These are phyloP conservation scores for Cantharis nigra DNA, from an alignment of 2,888 invertebrate genomes.

Conservation along the genomic window DNA sequence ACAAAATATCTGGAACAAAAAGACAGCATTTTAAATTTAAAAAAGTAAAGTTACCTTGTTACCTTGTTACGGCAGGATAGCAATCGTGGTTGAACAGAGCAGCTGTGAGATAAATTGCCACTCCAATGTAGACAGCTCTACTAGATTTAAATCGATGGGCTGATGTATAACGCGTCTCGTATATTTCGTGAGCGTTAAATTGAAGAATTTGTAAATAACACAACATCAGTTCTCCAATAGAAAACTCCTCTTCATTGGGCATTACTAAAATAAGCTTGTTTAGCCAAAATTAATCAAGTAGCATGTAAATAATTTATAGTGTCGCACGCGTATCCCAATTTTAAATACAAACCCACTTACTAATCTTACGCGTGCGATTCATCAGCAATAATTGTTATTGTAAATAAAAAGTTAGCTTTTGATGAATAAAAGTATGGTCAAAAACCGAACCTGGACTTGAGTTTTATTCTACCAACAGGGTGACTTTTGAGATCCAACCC, in stretches of 20 bases:
- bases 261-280: slow-evolving; percentile 32
- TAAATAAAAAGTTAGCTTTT: too few relatives aligned
- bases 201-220: slow-evolving; percentile 76
- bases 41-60: slow-evolving; percentile 46
- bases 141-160: slow-evolving; percentile 60
- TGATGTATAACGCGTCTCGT: slow-evolving; percentile 64
- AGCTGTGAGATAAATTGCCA: slow-evolving; percentile 76
- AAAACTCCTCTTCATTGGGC: slow-evolving; percentile 61
- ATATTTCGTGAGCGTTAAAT: slow-evolving; percentile 86
- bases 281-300: too few relatives aligned
- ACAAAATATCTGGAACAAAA: slow-evolving; percentile 67
- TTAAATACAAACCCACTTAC: too few relatives aligned
- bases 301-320: too few relatives aligned
- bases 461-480: too few relatives aligned
- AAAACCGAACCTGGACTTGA: too few relatives aligned
- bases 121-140: slow-evolving; percentile 65
- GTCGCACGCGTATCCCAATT: too few relatives aligned
- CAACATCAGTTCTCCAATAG: slow-evolving; percentile 68
- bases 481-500: too few relatives aligned
- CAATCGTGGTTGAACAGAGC: slow-evolving; percentile 86
- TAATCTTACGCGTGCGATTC: too few relatives aligned
- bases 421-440: too few relatives aligned
- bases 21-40: too few relatives aligned
- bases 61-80: slow-evolving; percentile 73
- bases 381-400: too few relatives aligned